A percentile compares a stretch with the other conserved stretches of the same genome.
Evolutionary conservation across 1,140 invertebrate genomes (phyloP).

Genomic region (Drosophila triauraria): DNA sequence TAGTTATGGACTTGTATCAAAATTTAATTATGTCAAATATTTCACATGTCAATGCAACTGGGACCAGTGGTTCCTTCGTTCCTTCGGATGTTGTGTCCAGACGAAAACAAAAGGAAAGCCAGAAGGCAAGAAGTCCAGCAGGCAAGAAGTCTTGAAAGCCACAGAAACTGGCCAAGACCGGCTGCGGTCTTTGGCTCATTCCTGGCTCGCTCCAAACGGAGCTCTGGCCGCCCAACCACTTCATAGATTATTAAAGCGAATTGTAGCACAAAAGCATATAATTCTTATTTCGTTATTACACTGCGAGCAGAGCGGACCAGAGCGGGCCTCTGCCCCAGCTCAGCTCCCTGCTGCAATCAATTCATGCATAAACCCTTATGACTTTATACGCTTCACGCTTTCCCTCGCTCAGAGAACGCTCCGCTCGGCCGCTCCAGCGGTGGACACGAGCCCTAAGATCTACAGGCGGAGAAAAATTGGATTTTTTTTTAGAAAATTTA

Average conservation of each 20-base stretch:
- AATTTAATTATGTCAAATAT: conserved; percentile 83
- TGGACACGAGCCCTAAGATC: conserved; percentile 46
- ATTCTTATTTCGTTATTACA: conserved; percentile 76
- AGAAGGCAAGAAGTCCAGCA: neutral
- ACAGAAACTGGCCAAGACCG: conserved; percentile 25
- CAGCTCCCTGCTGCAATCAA: conserved; percentile 62
- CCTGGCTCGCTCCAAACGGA: neutral
- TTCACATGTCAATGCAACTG: conserved; percentile 77
- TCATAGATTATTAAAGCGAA: conserved; percentile 80
- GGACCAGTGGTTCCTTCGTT: neutral
- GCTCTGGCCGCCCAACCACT: conserved; percentile 29
- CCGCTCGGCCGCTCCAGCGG: conserved; percentile 22
- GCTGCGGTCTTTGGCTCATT: neutral
- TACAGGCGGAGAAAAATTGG: neutral
- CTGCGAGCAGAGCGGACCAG: neutral
- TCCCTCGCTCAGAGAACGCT: conserved; percentile 49
- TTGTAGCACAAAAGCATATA: conserved; percentile 71
- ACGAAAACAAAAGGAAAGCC: conserved; percentile 13
- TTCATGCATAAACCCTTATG: conserved; percentile 83
- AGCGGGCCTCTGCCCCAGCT: neutral
- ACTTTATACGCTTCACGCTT: conserved; percentile 82
- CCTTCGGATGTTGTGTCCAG: neutral
- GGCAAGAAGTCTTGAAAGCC: conserved; percentile 5
- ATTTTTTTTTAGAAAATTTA: too few relatives aligned
- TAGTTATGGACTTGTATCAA: conserved; percentile 79